Evolutionary conservation across 2,113 vertebrate species (phyloP).

Genomic region (Peromyscus leucopus): DNA sequence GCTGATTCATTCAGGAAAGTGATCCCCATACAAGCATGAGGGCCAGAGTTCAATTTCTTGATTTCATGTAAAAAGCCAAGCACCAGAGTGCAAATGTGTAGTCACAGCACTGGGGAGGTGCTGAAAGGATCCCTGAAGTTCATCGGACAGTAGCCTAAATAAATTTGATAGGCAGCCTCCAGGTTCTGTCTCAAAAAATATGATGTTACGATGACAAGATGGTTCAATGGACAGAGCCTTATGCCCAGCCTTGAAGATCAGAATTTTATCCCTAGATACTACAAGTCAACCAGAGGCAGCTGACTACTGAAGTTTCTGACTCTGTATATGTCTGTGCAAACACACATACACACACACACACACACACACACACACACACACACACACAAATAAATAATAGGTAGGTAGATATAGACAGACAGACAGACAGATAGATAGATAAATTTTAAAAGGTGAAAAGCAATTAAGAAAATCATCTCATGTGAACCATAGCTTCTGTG

Average conservation of each 20-base stretch:
- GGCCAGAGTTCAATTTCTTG: neutral
- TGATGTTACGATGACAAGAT: too few relatives aligned
- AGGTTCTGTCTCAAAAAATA: neutral
- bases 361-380: neutral
- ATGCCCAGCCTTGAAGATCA: neutral
- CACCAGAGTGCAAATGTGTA: neutral
- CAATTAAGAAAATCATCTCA: neutral
- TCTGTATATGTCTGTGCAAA: neutral
- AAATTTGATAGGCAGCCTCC: neutral
- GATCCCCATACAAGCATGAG: neutral
- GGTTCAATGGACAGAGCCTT: neutral
- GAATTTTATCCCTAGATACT: neutral
- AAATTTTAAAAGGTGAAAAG: neutral
- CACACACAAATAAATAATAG: neutral
- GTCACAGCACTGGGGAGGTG: neutral
- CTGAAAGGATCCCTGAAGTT: neutral
- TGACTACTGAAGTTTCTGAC: neutral
- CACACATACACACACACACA: neutral
- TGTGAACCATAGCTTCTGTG: neutral
- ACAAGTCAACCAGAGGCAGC: neutral
- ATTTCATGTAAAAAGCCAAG: neutral
- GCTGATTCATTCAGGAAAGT: neutral
- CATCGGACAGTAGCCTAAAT: neutral
- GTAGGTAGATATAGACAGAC: neutral
- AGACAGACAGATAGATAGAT: too few relatives aligned